A percentile compares a stretch with the other conserved stretches of the same genome.
Conservation (phyloP, 2,113 vertebrate genomes). For the Aptenodytes patagonicus region DNA sequence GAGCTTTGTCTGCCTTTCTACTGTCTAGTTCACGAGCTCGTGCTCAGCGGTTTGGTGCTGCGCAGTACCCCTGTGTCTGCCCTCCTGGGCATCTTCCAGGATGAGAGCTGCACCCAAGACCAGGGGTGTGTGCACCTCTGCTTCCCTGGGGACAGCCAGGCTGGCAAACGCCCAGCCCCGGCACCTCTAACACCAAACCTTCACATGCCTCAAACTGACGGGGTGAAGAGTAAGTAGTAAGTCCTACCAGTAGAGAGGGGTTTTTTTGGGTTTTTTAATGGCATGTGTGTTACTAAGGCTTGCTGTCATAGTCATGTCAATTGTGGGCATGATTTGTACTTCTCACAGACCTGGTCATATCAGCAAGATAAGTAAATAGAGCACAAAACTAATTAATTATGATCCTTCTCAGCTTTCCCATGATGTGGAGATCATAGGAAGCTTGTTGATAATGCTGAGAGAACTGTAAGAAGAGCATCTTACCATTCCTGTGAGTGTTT, state of each 20-base stretch:
- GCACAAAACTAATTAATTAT: background rate
- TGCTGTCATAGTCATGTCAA: background rate
- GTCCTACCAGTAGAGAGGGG: background rate
- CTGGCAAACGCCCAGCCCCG: background rate
- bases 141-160: background rate
- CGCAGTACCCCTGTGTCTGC: fast-evolving
- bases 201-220: background rate
- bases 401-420: background rate
- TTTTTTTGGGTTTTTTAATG: background rate
- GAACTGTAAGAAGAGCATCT: background rate
- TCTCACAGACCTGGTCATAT: background rate
- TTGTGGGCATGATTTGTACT: background rate
- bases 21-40: background rate
- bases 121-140: background rate
- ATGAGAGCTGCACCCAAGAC: background rate
- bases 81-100: background rate
- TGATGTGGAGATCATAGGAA: background rate
- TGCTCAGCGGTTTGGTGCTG: background rate
- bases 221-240: background rate
- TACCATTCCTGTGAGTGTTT: background rate
- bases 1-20: background rate
- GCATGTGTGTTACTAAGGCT: background rate
- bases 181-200: background rate
- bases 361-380: background rate
- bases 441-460: background rate